Evolutionary conservation across 2,888 invertebrate species (phyloP), one percentile per base, ranked within the genome.

Genomic region (Drosophila macrospina): DNA sequence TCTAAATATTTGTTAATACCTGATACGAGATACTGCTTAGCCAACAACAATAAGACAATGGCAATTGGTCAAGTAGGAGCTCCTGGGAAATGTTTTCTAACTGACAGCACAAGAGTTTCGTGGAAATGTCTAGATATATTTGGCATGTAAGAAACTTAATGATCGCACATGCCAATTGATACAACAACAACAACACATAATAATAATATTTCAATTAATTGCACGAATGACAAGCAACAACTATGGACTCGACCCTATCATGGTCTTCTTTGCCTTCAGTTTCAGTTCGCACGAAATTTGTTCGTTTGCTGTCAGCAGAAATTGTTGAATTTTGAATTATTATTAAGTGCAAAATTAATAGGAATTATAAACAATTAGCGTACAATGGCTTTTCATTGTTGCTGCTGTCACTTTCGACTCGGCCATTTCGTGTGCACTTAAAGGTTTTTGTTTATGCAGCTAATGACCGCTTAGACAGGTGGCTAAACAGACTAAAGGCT

Each of bases 291-390:
- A 56, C 52, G 84, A 88, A 88, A 75, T 86, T 74, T 69, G 44
- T n/a, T 32, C 36, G 30, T 34, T 41, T 24, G 41, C 20, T 8
- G 78, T 83, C 83, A 83, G 83, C 84, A 81, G 55, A 66, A 69
- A 69, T n/a, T n/a, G n/a, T n/a, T n/a, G n/a, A n/a, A n/a, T 32
- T 55, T 62, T 20, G 44, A 69, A 70, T 80, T 86, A 83, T 77
- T 77, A 69, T 61, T 73, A 71, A 79, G 65, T 71, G 64, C 73
- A 69, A 67, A 85, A 69, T 89, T 85, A 88, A 77, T 68, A 67
- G 68, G 88, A 85, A 85, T 74, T 74, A 57, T 62, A 56, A 75
- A 69, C 64, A 78, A 70, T 74, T 68, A 64, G 50, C 56, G 59
- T 61, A 63, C 60, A 41, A 55, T 64, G 37, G 16, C 36, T 45